These are phyloP conservation scores for Aphaenogaster rudis DNA, from an alignment of 1,140 invertebrate genomes.

Conservation along the genomic window DNA sequence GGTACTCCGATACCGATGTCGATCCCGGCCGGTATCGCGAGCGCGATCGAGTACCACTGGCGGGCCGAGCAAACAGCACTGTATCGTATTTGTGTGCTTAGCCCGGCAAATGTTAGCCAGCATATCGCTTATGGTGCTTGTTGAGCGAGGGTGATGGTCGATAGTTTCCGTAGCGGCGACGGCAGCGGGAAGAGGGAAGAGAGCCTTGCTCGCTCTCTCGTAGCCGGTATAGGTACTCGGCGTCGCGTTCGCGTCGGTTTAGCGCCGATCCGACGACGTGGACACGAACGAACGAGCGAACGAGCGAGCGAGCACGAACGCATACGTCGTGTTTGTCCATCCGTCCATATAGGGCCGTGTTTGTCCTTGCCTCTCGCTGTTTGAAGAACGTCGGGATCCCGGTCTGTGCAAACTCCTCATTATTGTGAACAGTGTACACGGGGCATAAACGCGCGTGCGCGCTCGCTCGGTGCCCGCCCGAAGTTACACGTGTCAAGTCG, in stretches of 20 bases:
- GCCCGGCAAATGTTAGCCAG: conserved; percentile 86
- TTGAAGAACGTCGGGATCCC: conserved; percentile 85
- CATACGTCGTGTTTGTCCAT: conserved; percentile 79
- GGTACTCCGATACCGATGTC: background rate
- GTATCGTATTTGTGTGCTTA: conserved; percentile 85
- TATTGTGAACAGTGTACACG: conserved; percentile 83
- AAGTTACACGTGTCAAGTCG: conserved; percentile 66
- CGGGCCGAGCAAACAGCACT: conserved; percentile 75
- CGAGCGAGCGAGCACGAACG: conserved; percentile 30
- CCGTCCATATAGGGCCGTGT: conserved; percentile 80
- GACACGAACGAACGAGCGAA: conserved; percentile 18
- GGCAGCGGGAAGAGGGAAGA: conserved; percentile 59
- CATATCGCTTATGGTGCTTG: conserved; percentile 86
- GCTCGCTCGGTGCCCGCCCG: conserved; percentile 31
- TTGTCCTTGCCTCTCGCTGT: conserved; percentile 80
- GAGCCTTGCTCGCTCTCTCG: conserved; percentile 19
- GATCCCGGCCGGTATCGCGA: conserved; percentile 31
- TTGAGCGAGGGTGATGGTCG: conserved; percentile 78
- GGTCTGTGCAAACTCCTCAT: conserved; percentile 85
- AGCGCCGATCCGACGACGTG: conserved; percentile 56
- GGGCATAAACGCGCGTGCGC: conserved; percentile 74
- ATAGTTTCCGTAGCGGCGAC: conserved; percentile 70
- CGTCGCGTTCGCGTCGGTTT: conserved; percentile 48
- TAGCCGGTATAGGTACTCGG: conserved; percentile 23
- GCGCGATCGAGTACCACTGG: conserved; percentile 74